A percentile compares a stretch with the other conserved stretches of the same genome.
phyloP scores from a whole-genome alignment of 2,797 vertebrate species.

The Eurystomus glaucurus region DNA sequence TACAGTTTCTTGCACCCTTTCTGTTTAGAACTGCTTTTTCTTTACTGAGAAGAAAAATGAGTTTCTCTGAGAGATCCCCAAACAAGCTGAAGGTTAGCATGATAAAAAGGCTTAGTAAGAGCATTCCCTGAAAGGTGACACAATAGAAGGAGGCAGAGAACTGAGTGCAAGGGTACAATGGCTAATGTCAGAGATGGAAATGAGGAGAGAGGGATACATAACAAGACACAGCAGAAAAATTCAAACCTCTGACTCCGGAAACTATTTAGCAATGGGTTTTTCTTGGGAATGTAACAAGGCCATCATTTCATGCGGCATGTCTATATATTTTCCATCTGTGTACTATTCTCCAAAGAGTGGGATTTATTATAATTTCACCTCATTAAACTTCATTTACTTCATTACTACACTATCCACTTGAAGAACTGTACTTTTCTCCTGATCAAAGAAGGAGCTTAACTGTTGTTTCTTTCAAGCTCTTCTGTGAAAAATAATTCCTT shows the following conservation, averaged over 20 bases:
- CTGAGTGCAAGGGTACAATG: background rate
- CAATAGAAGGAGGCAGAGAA: background rate
- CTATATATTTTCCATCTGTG: slow-evolving; percentile 22
- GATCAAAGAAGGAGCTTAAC: background rate
- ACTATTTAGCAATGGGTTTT: background rate
- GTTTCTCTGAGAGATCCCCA: background rate
- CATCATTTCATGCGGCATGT: background rate
- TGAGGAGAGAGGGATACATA: background rate
- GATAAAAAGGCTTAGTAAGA: background rate
- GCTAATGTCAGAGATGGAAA: background rate
- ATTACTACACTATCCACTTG: background rate
- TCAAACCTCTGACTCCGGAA: background rate
- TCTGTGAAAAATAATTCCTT: background rate
- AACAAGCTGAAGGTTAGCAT: background rate
- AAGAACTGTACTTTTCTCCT: background rate
- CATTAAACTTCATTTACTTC: slow-evolving; percentile 14
- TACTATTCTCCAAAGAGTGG: background rate
- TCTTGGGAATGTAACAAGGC: background rate
- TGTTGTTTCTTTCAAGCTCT: background rate
- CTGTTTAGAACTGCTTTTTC: background rate
- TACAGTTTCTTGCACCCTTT: background rate
- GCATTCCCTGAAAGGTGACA: background rate
- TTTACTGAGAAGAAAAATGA: background rate
- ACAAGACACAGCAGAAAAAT: background rate
- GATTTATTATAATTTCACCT: slow-evolving; percentile 38